These are phyloP conservation scores for Drymodes brunneopygia DNA, from an alignment of 2,113 vertebrate genomes.

Conservation along the genomic window DNA sequence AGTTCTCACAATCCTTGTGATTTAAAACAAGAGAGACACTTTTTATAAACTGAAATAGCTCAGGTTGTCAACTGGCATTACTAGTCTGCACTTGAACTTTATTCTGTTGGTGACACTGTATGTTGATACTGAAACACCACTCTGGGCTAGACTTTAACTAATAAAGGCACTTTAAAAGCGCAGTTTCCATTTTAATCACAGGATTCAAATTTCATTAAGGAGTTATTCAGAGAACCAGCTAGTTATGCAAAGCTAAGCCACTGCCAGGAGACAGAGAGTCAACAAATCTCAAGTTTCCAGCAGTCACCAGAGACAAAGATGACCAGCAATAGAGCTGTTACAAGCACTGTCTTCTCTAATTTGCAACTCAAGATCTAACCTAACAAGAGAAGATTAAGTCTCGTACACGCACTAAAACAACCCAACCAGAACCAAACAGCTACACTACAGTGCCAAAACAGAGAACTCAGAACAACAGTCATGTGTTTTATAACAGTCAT, in stretches of 20 bases:
- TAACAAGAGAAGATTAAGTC: not conserved
- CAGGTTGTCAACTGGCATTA: not conserved
- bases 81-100: not conserved
- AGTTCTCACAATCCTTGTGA: not conserved
- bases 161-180: not conserved
- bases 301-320: not conserved
- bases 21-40: not conserved
- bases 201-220: slow-evolving; percentile 10
- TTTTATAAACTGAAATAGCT: not conserved
- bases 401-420: not conserved
- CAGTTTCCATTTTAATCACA: not conserved
- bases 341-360: not conserved
- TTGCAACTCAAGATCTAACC: not conserved
- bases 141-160: not conserved
- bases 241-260: not conserved
- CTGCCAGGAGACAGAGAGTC: not conserved
- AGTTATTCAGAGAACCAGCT: not conserved
- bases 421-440: not conserved
- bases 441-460: rapidly evolving
- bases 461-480: not conserved
- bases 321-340: not conserved
- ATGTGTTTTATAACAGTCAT: not conserved
- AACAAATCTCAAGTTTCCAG: slow-evolving; percentile 45
- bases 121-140: not conserved
- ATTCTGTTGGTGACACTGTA: not conserved